A percentile compares a stretch with the other conserved stretches of the same genome.
Conservation (phyloP, 2,888 invertebrate genomes). For the Agriopis leucophaearia region DNA sequence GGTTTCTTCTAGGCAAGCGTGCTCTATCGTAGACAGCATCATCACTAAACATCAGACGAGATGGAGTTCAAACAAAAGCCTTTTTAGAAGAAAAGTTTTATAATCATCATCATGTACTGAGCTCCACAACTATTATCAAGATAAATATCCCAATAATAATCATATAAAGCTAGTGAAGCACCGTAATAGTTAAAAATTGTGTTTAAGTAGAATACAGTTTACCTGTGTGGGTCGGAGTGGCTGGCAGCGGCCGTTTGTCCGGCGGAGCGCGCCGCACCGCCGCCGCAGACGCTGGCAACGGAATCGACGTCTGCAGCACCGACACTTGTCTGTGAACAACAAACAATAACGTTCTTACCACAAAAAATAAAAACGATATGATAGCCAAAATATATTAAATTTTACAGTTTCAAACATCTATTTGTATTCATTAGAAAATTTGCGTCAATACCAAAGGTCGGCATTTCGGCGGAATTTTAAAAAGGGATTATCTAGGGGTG, state of each 20-base stretch:
- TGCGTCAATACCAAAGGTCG: constrained; percentile 36
- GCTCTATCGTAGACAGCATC: no score
- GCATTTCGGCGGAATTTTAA: constrained; percentile 49
- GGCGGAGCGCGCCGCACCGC: constrained; percentile 92
- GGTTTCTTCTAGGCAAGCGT: no score
- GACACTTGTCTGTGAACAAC: constrained; percentile 88
- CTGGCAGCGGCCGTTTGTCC: constrained; percentile 92
- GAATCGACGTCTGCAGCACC: constrained; percentile 91
- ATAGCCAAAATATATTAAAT: background rate
- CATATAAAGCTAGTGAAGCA: no score
- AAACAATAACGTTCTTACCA: constrained; percentile 1
- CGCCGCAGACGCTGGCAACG: constrained; percentile 92
- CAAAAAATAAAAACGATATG: no score
- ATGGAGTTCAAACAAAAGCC: no score
- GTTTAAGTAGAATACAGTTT: constrained; percentile 9
- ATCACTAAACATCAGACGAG: no score
- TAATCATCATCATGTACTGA: no score
- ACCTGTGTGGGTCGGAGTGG: constrained; percentile 87
- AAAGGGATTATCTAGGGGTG: constrained; percentile 39
- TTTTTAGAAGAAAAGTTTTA: no score
- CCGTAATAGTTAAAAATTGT: no score
- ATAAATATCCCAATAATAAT: no score
- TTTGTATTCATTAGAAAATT: constrained; percentile 27
- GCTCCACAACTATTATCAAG: no score
- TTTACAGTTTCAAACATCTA: constrained; percentile 21